Conservation (phyloP, 2,888 invertebrate genomes). For the Platycheirus rosarum region DNA sequence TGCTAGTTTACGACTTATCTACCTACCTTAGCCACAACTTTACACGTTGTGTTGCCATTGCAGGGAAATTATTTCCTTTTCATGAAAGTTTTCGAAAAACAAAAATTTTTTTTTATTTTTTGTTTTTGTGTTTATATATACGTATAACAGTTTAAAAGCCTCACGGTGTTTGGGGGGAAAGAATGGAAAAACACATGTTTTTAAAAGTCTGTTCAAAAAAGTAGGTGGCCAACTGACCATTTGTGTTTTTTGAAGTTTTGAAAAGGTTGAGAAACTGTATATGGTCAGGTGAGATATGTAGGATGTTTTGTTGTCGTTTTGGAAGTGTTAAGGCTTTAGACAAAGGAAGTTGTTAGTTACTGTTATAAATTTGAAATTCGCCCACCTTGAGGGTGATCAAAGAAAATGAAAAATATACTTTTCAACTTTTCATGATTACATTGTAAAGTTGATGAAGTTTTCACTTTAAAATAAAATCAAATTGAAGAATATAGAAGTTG, state of each 20-base stretch:
- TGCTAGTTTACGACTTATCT: slow-evolving; percentile 30
- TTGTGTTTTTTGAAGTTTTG: slow-evolving; percentile 16
- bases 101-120: slow-evolving; percentile 19
- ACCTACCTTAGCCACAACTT: not conserved
- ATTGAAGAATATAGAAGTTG: no score
- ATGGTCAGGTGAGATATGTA: not conserved
- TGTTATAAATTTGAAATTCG: no score
- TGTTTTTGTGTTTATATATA: not conserved
- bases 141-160: slow-evolving; percentile 22
- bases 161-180: not conserved
- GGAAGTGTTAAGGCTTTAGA: not conserved
- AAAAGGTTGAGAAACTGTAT: not conserved
- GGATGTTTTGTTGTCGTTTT: not conserved
- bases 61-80: slow-evolving; percentile 11
- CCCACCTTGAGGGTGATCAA: no score
- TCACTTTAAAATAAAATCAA: no score
- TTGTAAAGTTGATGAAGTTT: no score
- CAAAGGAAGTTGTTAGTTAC: not conserved
- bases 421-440: no score
- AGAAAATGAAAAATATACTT: no score
- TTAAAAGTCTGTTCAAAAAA: slow-evolving; percentile 19
- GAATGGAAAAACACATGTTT: slow-evolving; percentile 3
- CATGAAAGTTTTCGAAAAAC: slow-evolving; percentile 18
- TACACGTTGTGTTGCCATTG: slow-evolving; percentile 6
- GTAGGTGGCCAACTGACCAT: slow-evolving; percentile 37